These are phyloP conservation scores for Amphipyra tragopoginis DNA, from an alignment of 2,888 invertebrate species.

Conservation along the genomic window DNA sequence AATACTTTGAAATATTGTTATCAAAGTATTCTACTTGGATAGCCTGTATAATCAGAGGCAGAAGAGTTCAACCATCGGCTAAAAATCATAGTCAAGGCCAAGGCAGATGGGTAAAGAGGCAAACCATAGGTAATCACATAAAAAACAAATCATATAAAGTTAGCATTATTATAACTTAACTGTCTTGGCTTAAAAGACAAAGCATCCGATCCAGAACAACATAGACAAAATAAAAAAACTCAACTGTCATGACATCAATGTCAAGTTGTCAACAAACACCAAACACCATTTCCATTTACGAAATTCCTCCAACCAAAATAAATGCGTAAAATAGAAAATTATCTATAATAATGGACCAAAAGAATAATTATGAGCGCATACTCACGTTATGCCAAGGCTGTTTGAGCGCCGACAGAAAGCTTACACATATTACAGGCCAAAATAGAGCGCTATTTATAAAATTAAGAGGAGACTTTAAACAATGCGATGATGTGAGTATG, in stretches of 20 bases:
- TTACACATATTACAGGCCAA: constrained; percentile 20
- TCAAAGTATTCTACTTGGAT: too few relatives aligned
- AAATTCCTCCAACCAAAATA: constrained; percentile 21
- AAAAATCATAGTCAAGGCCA: too few relatives aligned
- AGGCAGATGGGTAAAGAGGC: too few relatives aligned
- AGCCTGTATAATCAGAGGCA: too few relatives aligned
- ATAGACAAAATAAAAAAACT: too few relatives aligned
- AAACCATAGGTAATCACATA: too few relatives aligned
- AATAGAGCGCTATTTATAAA: constrained; percentile 28
- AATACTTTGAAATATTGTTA: too few relatives aligned
- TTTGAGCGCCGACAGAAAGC: constrained; percentile 42
- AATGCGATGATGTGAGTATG: constrained; percentile 15
- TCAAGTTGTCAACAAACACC: background rate
- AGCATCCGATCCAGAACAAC: too few relatives aligned
- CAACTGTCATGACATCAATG: background rate
- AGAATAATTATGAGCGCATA: constrained; percentile 18
- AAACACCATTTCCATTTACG: background rate
- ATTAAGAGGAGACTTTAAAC: constrained; percentile 28
- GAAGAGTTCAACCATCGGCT: too few relatives aligned
- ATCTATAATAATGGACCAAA: constrained; percentile 36
- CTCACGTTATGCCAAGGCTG: constrained; percentile 39
- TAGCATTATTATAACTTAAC: too few relatives aligned
- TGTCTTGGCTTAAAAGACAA: too few relatives aligned
- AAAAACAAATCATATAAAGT: too few relatives aligned
- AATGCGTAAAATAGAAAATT: constrained; percentile 1